These are phyloP conservation scores for Acleris literana DNA, from an alignment of 2,888 invertebrate species.

Conservation along the genomic window DNA sequence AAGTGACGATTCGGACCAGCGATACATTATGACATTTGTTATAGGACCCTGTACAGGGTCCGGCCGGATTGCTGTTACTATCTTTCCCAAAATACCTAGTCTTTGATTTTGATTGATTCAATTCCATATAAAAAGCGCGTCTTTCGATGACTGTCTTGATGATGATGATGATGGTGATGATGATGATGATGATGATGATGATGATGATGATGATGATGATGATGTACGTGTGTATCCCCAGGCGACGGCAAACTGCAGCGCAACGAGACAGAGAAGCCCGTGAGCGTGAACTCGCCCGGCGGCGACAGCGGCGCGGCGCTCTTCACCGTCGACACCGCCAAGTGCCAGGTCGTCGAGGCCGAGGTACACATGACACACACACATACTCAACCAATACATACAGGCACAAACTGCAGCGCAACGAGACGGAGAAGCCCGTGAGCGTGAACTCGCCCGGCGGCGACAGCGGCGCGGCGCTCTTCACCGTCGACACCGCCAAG, in stretches of 20 bases:
- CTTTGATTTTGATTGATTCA: too few species aligned
- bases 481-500: too few species aligned
- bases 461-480: too few species aligned
- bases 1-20: too few species aligned
- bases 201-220: too few species aligned
- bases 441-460: neutral
- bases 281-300: conserved; percentile 66
- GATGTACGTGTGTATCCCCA: conserved; percentile 31
- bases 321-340: conserved; percentile 61
- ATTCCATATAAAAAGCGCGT: too few species aligned
- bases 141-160: too few species aligned
- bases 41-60: too few species aligned
- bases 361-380: conserved; percentile 53
- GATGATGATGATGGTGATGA: neutral
- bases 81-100: too few species aligned
- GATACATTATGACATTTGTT: too few species aligned
- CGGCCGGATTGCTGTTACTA: too few species aligned
- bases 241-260: conserved; percentile 66
- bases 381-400: neutral
- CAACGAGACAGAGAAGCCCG: conserved; percentile 45
- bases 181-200: neutral
- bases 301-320: conserved; percentile 60
- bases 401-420: neutral
- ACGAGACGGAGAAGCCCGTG: neutral
- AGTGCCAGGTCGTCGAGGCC: conserved; percentile 64